Base-by-base conservation (phyloP, 2,888 invertebrate species). In the Keiferia lycopersicella region DNA sequence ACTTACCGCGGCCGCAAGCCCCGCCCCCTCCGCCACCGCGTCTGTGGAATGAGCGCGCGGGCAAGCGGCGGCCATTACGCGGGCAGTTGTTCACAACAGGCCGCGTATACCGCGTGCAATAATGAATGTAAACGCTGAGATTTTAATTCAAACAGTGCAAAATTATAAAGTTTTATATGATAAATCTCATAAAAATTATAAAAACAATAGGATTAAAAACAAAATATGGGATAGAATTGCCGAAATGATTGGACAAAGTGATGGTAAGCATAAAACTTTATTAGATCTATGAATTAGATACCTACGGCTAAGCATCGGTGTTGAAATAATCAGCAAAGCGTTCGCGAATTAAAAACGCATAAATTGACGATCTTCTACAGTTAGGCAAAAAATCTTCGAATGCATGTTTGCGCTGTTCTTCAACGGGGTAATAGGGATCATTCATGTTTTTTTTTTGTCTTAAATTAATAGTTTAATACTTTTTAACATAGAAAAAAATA, bases 1-100 rank as follows among this genome's bases (percentile, higher is more conserved):
- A n/a, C n/a, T n/a, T n/a, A n/a, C 63, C 56, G 30, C 64, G 59
- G 39, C 18, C 60, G 14, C 26, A 60, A 41, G 51, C 51, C 20
- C 51, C 20, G 51, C 51, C 51, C 51, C 51, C 20, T 51, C 51
- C 20, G 51, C 51, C 51, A 51, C 51, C 51, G 51, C 51, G 1
- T 20, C 12, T 51, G 51, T 51, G 51, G 51, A 51, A 51, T 51
- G 22, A 51, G 18, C 16, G 51, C 51, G 51, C 51, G 51, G 51
- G 12, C 51, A 18, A 1, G 51, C 12, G 51, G 51, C 51, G 22
- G 20, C 51, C 20, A 18, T 16, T 16, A 51, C 16, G 51, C 18
- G 51, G 51, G 3, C 22, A 18, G 51, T 20, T 51, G 51, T 51
- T 45, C 16, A 45, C 45, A 45, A 45, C 45, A n/a, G 16, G 45